A percentile compares a stretch with the other conserved stretches of the same genome.
phyloP scores from a whole-genome alignment of 2,113 vertebrate species.

The Chlorodrepanis virens region DNA sequence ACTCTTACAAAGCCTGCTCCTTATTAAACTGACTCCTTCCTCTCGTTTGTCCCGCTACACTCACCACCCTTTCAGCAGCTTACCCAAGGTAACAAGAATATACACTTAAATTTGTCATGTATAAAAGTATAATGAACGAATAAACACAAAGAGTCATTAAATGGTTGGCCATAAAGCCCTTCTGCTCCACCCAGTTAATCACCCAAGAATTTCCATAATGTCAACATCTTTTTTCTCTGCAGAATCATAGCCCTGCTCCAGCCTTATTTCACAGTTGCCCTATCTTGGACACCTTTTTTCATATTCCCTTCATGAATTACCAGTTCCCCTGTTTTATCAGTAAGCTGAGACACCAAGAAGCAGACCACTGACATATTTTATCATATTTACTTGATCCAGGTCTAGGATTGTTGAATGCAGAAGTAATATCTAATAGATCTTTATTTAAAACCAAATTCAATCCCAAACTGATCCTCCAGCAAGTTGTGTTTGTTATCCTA shows the following conservation, averaged over 20 bases:
- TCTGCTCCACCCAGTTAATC: background rate
- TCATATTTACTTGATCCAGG: background rate
- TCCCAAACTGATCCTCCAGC: background rate
- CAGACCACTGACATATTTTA: background rate
- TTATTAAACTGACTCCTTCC: background rate
- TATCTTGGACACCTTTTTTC: background rate
- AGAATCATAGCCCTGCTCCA: background rate
- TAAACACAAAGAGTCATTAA: background rate
- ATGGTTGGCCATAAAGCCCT: background rate
- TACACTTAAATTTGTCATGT: rapidly evolving
- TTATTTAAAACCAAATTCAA: background rate
- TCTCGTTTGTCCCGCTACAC: background rate
- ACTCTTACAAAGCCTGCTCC: rapidly evolving
- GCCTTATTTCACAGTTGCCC: background rate
- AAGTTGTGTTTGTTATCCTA: background rate
- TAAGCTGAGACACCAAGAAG: background rate
- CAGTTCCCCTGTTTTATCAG: background rate
- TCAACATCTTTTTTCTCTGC: background rate
- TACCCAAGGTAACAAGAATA: rapidly evolving
- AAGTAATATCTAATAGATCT: background rate
- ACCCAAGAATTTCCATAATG: background rate
- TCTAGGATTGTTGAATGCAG: background rate
- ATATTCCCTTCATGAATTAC: background rate
- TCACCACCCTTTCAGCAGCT: background rate
- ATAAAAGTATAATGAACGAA: background rate